Evolutionary conservation across 2,888 invertebrate species (phyloP), one percentile per base, ranked within the genome.

Genomic region (Altica lythri): DNA sequence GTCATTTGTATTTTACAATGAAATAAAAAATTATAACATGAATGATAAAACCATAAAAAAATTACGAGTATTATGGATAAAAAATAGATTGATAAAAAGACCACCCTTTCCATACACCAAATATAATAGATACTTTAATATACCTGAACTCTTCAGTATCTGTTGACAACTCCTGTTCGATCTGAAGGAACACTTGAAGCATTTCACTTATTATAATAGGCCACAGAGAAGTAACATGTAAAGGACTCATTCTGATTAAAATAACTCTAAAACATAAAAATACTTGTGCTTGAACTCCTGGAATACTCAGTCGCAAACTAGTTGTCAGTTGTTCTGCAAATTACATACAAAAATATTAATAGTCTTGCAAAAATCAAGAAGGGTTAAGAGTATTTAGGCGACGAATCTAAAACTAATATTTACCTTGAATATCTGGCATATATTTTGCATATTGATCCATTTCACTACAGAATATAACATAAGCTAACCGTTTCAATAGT

Each of bases 171-270:
- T 92, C 91, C 71, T 91, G 89, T 72, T 94, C 93, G 67, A 93
- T 88, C 68, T 90, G 89, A 48, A 92, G 77, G 68, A 93, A 88
- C 1, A 92, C 91, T 77, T 92, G 91, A 52, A 92, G 88, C 83
- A 94, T 84, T 80, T 95, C 94, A 42, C 91, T 90, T 62, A 95
- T 89, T 67, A 95, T 90, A 42, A 90, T 89, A 4, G 94, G 94
- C 95, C 95, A 95, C 48, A 95, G 79, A 0, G 92, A 91, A 9
- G 90, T 90, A 5, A 95, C 86, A 68, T 91, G 89, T 62, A 88
- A 84, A 0, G 90, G 87, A 1, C 92, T 90, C 84, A 94, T 89
- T 61, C 93, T 80, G 56, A 94, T 76, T 32, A 95, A 78, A 40
- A 95, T 79, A 2, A 94, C 93, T 22, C 94, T 86, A 74, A 93